phyloP scores from a whole-genome alignment of 2,888 invertebrate genomes.

The Amorpha juglandis region DNA sequence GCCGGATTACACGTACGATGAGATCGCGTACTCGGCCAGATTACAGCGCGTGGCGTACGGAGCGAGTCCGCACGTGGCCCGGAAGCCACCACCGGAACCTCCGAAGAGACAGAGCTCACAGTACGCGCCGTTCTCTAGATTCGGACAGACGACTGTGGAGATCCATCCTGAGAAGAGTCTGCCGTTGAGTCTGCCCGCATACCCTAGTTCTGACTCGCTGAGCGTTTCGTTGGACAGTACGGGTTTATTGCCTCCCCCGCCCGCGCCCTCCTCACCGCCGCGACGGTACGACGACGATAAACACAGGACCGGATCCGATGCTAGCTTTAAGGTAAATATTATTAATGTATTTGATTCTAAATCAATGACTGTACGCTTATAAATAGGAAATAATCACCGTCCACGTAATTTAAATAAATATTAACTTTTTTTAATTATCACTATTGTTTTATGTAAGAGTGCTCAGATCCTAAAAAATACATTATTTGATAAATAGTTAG shows the following conservation, averaged over 20 bases:
- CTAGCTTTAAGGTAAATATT: constrained; percentile 89
- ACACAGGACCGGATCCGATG: constrained; percentile 89
- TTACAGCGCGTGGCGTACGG: constrained; percentile 84
- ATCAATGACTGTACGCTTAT: too few relatives aligned
- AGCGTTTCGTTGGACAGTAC: constrained; percentile 86
- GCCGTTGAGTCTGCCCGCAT: constrained; percentile 86
- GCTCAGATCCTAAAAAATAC: too few relatives aligned
- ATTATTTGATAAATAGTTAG: too few relatives aligned
- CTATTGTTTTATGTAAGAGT: too few relatives aligned
- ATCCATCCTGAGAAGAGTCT: constrained; percentile 84
- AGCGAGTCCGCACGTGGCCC: constrained; percentile 89
- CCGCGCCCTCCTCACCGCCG: constrained; percentile 87
- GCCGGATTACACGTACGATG: constrained; percentile 78
- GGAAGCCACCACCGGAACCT: constrained; percentile 92
- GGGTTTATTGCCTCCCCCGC: constrained; percentile 86
- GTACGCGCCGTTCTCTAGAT: constrained; percentile 78
- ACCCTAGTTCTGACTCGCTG: constrained; percentile 86
- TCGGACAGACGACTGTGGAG: constrained; percentile 86
- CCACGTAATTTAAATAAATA: too few relatives aligned
- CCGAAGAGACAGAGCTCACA: constrained; percentile 88
- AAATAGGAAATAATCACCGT: too few relatives aligned
- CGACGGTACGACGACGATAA: constrained; percentile 74
- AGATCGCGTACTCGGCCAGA: constrained; percentile 76
- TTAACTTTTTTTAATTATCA: too few relatives aligned
- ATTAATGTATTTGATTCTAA: too few relatives aligned